Evolutionary conservation across 2,113 vertebrate genomes (phyloP), one percentile per base, ranked within the genome.

Genomic region (Turnix velox): DNA sequence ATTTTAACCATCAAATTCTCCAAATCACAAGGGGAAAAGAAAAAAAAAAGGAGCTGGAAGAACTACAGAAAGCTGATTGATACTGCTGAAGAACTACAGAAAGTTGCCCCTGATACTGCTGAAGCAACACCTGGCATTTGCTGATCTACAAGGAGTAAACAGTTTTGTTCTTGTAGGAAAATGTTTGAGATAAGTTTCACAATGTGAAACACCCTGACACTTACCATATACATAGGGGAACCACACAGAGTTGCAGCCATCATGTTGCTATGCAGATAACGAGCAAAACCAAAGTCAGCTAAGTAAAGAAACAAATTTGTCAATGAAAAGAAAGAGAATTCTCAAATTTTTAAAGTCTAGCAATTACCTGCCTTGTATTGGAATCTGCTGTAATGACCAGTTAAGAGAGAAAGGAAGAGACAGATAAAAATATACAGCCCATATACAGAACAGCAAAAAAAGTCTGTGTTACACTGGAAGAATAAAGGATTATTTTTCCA

Each of bases 161-260:
- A 24, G 51, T 74, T 86, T 57, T 83, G 59, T 37, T 74, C 57
- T 85, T 72, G 33, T 30, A 91, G 63, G 6, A 74, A 20, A 71
- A 23, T 16, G 8, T 39, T 79, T 19, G 54, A 90, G 85, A 85
- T 33, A 81, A 91, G 54, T 18, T 48, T 54, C 5, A 25, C 14
- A n/a, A 76, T 14, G 69, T 54, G 49, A 57, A 81, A 85, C 28
- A 85, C 3, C 46, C 40, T 39, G 39, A 42, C 68, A 97, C 98
- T 99, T 92, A 99, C 99, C 99, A 99, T 99, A 89, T 99, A 99
- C 99, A 99, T 99, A 4, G 99, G 99, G 42, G 99, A 99, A 27
- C 99, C 99, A 78, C 99, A 99, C 7, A 99, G 96, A 2, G 99
- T 99, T 87, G 99, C 99, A 35, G 99, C 99, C 99, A 99, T 99